phyloP scores from a whole-genome alignment of 1,140 invertebrate genomes.

The Cherax quadricarinatus region DNA sequence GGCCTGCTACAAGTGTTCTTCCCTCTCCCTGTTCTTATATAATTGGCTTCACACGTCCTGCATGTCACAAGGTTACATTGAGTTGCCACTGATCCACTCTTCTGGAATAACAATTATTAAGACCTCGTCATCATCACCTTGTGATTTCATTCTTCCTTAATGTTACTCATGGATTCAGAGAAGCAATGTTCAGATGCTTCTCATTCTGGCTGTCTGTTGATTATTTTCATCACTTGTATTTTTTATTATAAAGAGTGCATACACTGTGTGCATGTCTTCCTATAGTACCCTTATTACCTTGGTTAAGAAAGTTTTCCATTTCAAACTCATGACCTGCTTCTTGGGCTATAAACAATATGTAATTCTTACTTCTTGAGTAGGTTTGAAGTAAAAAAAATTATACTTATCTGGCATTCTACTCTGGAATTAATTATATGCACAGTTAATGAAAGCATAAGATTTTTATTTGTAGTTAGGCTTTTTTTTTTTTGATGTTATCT shows the following conservation, averaged over 20 bases:
- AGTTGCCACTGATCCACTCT: conserved; percentile 57
- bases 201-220: conserved; percentile 70
- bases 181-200: conserved; percentile 57
- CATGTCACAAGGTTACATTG: conserved; percentile 68
- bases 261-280: conserved; percentile 66
- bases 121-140: conserved; percentile 33
- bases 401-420: conserved; percentile 63
- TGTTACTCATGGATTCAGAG: conserved; percentile 50
- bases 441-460: conserved; percentile 40
- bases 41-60: conserved; percentile 46
- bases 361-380: conserved; percentile 30
- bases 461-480: conserved; percentile 55
- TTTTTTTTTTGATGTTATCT: conserved; percentile 18
- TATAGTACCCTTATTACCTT: conserved; percentile 44
- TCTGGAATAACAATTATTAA: conserved; percentile 39
- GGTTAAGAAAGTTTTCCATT: conserved; percentile 24
- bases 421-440: conserved; percentile 59
- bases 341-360: conserved; percentile 57
- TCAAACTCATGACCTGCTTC: conserved; percentile 61
- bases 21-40: conserved; percentile 18
- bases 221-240: conserved; percentile 36
- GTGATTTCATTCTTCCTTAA: conserved; percentile 37
- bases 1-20: neutral
- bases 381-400: conserved; percentile 42
- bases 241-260: conserved; percentile 54